phyloP scores from a whole-genome alignment of 2,797 vertebrate species.

The Botia almorhae region DNA sequence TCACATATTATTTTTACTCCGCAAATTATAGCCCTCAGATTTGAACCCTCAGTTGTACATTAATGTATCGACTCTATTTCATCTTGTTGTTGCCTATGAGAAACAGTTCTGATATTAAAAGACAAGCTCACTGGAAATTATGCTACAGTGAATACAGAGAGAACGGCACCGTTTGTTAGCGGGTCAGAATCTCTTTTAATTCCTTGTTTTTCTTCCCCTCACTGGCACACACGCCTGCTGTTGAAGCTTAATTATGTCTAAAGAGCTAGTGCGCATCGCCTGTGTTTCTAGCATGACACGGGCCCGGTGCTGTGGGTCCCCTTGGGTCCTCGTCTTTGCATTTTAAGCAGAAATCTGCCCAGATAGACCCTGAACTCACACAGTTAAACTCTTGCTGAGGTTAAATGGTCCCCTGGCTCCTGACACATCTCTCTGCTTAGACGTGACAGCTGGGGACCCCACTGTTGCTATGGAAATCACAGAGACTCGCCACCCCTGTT shows the following conservation, averaged over 20 bases:
- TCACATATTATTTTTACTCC: background rate
- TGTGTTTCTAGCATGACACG: constrained; percentile 76
- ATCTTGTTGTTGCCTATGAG: background rate
- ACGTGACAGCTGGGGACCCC: constrained; percentile 85
- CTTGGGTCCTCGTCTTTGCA: constrained; percentile 77
- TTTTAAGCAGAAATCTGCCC: constrained; percentile 80
- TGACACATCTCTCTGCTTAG: constrained; percentile 80
- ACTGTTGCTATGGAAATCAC: constrained; percentile 82
- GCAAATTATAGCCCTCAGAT: background rate
- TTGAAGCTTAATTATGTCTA: constrained; percentile 82
- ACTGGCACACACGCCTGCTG: constrained; percentile 72
- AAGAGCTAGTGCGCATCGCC: constrained; percentile 69
- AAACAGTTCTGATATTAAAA: background rate
- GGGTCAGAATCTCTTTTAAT: constrained; percentile 50
- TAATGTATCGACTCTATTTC: background rate
- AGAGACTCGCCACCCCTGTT: constrained; percentile 47
- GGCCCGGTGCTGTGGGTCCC: constrained; percentile 69
- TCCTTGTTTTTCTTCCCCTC: constrained; percentile 62
- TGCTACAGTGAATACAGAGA: background rate
- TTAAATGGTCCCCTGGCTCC: constrained; percentile 86
- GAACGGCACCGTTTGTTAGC: constrained; percentile 55
- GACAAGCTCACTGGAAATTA: too few relatives aligned
- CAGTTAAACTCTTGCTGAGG: constrained; percentile 81
- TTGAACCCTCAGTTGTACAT: background rate
- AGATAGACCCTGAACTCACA: constrained; percentile 83